Evolutionary conservation across 2,113 vertebrate genomes (phyloP), one percentile per base, ranked within the genome.

Genomic region (Thalassoma bifasciatum): DNA sequence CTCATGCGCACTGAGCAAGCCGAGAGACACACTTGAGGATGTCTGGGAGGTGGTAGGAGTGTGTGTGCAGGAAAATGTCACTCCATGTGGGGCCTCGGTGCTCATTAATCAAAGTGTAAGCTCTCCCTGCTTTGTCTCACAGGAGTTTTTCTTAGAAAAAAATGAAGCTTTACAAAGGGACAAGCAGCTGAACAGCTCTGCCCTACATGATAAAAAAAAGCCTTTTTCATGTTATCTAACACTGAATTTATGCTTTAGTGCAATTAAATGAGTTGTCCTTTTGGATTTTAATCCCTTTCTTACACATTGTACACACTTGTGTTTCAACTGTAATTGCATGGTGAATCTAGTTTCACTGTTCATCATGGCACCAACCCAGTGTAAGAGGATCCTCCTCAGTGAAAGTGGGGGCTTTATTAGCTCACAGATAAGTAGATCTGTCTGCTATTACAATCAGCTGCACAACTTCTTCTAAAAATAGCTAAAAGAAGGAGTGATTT

Each of bases 381-480:
- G 81, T 67, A 77, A 83, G 64, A 83, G 46, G 62, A 84, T 66
- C 67, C 50, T 74, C 58, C 76, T 82, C 49, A 47, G 73, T 69
- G 53, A 71, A 81, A 75, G 75, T 58, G 59, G 83, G 51, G 59
- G 60, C 61, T 78, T 82, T 81, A 64, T 88, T 84, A 85, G 69
- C 74, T 51, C 50, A 36, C 34, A 77, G 79, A 83, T 74, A 81
- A 88, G 72, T 81, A 77, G 58, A 82, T 81, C 65, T 63, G 60
- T 68, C 79, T 24, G 24, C 66, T 52, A 72, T 73, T 37, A 81
- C 60, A 73, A 73, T 71, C 59, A 59, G 75, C 77, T 66, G 52
- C 67, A 77, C 74, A 83, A 69, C 60, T 52, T 38, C 1, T 5
- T 38, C 79, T 92, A 90, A 84, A 92, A 89, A 90, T 90, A 91